phyloP scores from a whole-genome alignment of 2,113 vertebrate genomes.

The Indicator maculatus region DNA sequence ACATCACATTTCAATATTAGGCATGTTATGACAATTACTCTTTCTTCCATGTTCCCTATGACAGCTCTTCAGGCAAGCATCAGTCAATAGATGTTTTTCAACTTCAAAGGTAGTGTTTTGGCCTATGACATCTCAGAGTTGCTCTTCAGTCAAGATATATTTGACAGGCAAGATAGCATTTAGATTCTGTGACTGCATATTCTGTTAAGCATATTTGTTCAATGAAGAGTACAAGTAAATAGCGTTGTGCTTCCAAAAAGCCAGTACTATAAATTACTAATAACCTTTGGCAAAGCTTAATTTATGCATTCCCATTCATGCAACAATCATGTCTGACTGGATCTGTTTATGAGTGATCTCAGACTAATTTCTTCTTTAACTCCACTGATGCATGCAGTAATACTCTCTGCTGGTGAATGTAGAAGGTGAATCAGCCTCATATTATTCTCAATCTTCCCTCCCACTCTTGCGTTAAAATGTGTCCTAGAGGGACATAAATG shows the following conservation, averaged over 20 bases:
- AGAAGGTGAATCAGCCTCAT: constrained; percentile 23
- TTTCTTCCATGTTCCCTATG: neutral
- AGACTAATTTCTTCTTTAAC: constrained; percentile 24
- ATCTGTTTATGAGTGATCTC: constrained; percentile 29
- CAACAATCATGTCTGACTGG: constrained; percentile 35
- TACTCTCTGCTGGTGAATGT: neutral
- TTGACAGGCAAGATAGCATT: neutral
- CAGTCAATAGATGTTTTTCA: constrained; percentile 24
- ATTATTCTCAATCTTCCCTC: constrained; percentile 7
- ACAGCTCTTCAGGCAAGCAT: constrained; percentile 28
- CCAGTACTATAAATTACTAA: constrained; percentile 29
- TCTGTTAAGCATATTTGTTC: neutral
- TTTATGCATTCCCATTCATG: constrained; percentile 18
- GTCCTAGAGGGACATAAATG: neutral
- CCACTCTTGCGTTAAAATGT: neutral
- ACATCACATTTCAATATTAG: constrained; percentile 2
- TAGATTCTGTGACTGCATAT: neutral
- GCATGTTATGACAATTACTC: constrained; percentile 30
- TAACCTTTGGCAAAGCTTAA: constrained; percentile 24
- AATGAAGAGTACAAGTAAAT: constrained; percentile 4
- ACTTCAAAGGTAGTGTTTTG: constrained; percentile 48
- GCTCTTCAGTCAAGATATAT: neutral
- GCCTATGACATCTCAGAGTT: constrained; percentile 22
- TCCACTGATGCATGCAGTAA: constrained; percentile 25
- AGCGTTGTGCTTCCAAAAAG: neutral